These are phyloP conservation scores for Drosophila bifasciata DNA, from an alignment of 1,140 invertebrate species.

Conservation along the genomic window DNA sequence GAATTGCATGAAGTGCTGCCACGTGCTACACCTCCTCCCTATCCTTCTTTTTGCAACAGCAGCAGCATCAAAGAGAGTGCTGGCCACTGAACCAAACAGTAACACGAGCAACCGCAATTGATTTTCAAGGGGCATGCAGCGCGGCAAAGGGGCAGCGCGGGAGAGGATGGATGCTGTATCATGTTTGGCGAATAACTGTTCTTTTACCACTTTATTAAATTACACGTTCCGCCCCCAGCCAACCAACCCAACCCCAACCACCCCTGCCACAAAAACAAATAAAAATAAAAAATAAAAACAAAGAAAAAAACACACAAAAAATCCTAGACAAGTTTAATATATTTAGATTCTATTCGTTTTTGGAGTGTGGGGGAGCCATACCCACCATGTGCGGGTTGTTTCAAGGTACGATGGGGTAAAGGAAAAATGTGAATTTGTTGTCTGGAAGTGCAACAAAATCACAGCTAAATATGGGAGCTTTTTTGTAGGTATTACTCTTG, in stretches of 20 bases:
- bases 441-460: too few relatives aligned
- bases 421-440: too few relatives aligned
- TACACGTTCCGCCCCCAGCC: constrained; percentile 15
- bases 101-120: constrained; percentile 66
- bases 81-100: constrained; percentile 56
- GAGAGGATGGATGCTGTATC: constrained; percentile 27
- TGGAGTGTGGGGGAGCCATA: too few relatives aligned
- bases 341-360: constrained; percentile 10
- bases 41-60: neutral
- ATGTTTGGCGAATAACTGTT: constrained; percentile 47
- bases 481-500: too few relatives aligned
- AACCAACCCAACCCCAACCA: too few relatives aligned
- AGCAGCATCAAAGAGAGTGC: constrained; percentile 18
- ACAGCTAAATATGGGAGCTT: too few relatives aligned
- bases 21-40: constrained; percentile 18
- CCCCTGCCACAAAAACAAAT: constrained; percentile 26
- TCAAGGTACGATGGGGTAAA: too few relatives aligned
- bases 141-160: neutral
- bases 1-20: constrained; percentile 76
- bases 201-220: constrained; percentile 54
- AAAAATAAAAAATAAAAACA: constrained; percentile 24
- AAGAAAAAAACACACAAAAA: neutral
- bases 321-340: constrained; percentile 29
- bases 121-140: constrained; percentile 45
- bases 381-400: too few relatives aligned